Percentiles rank a stretch among this genome's conserved stretches.
These are phyloP conservation scores for Zele albiditarsus DNA, from an alignment of 2,888 invertebrate species.

Conservation along the genomic window DNA sequence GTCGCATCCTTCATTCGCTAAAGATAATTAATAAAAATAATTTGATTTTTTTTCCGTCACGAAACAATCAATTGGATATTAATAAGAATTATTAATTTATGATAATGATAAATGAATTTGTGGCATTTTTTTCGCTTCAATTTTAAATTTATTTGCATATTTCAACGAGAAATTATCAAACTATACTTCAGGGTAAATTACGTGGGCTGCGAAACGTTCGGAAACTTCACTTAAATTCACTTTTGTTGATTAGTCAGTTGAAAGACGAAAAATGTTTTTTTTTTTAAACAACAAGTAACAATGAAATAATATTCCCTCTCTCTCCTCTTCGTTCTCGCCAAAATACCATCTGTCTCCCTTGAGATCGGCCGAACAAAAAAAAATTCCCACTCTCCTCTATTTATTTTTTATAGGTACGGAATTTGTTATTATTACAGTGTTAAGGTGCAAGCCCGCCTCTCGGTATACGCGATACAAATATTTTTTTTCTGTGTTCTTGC, in stretches of 20 bases:
- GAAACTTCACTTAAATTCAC: not conserved
- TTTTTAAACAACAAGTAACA: not conserved
- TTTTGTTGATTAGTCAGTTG: not conserved
- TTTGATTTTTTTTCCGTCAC: slow-evolving; percentile 38
- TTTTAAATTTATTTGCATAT: too few species aligned
- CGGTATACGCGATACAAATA: slow-evolving; percentile 61
- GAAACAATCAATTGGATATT: slow-evolving; percentile 26
- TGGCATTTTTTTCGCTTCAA: too few species aligned
- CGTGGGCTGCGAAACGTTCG: too few species aligned
- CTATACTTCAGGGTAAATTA: too few species aligned
- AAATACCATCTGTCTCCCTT: slow-evolving; percentile 40
- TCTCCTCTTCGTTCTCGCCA: slow-evolving; percentile 14
- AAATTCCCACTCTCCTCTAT: slow-evolving; percentile 60
- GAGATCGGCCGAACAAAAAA: slow-evolving; percentile 65
- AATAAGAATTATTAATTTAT: not conserved
- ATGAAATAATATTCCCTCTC: slow-evolving; percentile 4
- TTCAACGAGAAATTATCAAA: too few species aligned
- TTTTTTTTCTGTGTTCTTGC: slow-evolving; percentile 32
- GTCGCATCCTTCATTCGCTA: not conserved
- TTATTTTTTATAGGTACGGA: slow-evolving; percentile 71
- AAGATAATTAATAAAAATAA: not conserved
- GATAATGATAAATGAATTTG: not conserved
- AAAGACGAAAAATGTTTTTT: not conserved
- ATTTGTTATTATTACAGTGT: slow-evolving; percentile 56
- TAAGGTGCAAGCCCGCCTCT: slow-evolving; percentile 68